These are phyloP conservation scores for Grantiella picta DNA, from an alignment of 2,113 vertebrate genomes.

Conservation along the genomic window DNA sequence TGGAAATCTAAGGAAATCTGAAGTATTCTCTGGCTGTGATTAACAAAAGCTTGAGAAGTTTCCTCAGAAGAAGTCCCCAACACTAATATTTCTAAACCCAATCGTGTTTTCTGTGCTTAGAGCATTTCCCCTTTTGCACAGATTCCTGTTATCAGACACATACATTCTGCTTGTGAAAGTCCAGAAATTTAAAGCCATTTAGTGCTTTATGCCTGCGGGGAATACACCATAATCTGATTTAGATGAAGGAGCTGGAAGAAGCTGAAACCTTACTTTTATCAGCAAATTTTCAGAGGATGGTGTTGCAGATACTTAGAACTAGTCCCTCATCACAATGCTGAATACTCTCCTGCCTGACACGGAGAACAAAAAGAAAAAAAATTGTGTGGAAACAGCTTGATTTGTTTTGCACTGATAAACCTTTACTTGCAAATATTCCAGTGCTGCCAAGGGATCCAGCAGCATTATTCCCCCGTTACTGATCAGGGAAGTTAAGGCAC, in stretches of 20 bases:
- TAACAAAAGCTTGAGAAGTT: neutral
- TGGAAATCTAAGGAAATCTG: neutral
- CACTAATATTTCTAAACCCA: neutral
- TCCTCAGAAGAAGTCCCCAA: neutral
- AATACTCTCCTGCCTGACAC: neutral
- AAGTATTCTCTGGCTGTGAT: neutral
- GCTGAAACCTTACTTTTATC: neutral
- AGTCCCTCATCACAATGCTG: neutral
- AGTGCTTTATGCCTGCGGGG: neutral
- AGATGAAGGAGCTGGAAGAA: neutral
- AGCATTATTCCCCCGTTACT: neutral
- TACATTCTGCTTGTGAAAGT: neutral
- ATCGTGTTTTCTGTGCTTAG: neutral
- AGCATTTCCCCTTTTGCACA: neutral
- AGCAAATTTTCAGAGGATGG: neutral
- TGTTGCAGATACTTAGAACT: neutral
- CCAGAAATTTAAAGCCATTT: neutral
- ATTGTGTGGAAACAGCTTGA: neutral
- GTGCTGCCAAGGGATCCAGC: accelerated
- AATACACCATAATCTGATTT: neutral
- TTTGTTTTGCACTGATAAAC: neutral
- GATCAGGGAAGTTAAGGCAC: neutral
- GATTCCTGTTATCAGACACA: neutral
- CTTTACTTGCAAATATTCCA: neutral
- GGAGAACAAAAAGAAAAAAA: neutral